Percentiles rank a stretch among this genome's conserved stretches.
phyloP scores from a whole-genome alignment of 2,888 invertebrate species.

The Scaptomyza reducta region DNA sequence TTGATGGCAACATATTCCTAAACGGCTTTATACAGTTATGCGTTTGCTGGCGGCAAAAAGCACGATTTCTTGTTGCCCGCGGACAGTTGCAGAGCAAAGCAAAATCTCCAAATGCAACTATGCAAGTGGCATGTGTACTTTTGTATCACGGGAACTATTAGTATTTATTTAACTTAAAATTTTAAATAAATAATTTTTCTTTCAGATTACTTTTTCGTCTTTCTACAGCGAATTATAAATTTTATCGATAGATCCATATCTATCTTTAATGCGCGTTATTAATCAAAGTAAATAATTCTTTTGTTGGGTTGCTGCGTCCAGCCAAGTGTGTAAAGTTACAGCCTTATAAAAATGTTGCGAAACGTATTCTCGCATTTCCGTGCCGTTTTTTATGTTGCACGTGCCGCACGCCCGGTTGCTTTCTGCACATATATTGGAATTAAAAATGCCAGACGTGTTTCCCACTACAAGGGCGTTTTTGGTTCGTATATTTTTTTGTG shows the following conservation, averaged over 20 bases:
- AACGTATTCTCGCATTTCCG: conserved; percentile 55
- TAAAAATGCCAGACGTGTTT: conserved; percentile 75
- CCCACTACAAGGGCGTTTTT: conserved; percentile 64
- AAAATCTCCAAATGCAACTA: conserved; percentile 36
- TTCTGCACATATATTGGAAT: conserved; percentile 42
- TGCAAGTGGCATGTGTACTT: conserved; percentile 41
- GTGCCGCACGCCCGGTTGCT: conserved; percentile 39
- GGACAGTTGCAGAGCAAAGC: conserved; percentile 17
- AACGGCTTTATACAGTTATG: conserved; percentile 32
- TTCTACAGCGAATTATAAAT: too few species aligned
- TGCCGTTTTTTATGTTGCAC: conserved; percentile 54
- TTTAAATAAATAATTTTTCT: too few species aligned
- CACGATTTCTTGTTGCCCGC: conserved; percentile 5
- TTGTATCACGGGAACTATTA: too few species aligned
- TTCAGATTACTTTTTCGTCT: too few species aligned
- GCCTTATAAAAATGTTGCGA: conserved; percentile 16
- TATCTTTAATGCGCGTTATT: not conserved
- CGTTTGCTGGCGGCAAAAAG: conserved; percentile 24
- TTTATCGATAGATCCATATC: not conserved
- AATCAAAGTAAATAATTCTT: not conserved
- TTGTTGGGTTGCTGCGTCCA: conserved; percentile 22
- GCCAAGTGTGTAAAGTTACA: conserved; percentile 45
- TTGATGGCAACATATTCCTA: conserved; percentile 54
- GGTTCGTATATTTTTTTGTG: not conserved
- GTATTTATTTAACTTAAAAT: too few species aligned